Conservation (phyloP, 2,113 vertebrate genomes). For the Phyllostomus discolor region DNA sequence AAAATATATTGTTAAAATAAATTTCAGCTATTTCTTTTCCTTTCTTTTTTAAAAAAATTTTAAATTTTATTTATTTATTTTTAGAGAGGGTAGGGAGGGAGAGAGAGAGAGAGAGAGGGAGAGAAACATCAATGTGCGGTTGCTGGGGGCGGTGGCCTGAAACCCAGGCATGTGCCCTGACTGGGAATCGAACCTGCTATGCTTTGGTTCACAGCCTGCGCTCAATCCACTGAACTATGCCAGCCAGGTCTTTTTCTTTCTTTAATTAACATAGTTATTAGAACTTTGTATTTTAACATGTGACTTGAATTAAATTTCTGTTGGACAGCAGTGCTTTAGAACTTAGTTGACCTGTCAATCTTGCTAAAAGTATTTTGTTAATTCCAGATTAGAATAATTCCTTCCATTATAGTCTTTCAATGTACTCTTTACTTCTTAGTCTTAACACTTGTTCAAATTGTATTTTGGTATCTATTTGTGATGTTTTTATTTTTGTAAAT, state of each 20-base stretch:
- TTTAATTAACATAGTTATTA: background rate
- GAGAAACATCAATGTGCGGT: too few species aligned
- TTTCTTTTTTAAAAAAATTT: too few species aligned
- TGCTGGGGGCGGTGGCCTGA: too few species aligned
- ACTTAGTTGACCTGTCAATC: background rate
- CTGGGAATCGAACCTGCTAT: too few species aligned
- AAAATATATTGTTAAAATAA: background rate
- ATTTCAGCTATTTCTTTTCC: background rate
- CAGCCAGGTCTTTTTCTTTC: background rate
- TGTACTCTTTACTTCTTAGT: background rate
- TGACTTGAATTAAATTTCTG: background rate
- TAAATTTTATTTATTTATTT: too few species aligned
- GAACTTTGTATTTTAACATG: background rate
- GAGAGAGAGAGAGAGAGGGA: too few species aligned
- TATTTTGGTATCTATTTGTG: background rate
- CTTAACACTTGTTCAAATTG: background rate
- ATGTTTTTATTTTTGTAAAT: background rate
- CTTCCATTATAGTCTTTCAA: background rate
- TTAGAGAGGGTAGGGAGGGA: too few species aligned
- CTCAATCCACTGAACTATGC: too few species aligned
- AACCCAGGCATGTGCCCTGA: too few species aligned
- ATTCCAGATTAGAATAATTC: background rate
- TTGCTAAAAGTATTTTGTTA: background rate
- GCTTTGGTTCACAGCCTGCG: too few species aligned
- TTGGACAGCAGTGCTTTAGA: background rate